Conservation (phyloP, 2,113 vertebrate species). For the Antidorcas marsupialis region DNA sequence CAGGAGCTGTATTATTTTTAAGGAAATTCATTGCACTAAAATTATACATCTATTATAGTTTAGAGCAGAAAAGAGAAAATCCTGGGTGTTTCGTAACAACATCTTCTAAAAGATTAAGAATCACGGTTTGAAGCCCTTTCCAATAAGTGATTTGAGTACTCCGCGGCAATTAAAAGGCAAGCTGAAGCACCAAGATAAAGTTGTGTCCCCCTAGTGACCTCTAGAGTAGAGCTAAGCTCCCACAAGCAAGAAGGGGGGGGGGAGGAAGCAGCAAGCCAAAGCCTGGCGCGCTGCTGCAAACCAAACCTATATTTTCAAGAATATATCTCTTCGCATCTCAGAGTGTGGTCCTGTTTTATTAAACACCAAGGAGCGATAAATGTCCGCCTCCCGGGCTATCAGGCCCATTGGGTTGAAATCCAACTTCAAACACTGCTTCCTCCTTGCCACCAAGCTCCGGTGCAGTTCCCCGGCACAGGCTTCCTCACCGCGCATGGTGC, state of each 20-base stretch:
- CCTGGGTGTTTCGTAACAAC: not conserved
- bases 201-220: constrained; percentile 64
- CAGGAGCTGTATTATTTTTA: not conserved
- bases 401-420: not conserved
- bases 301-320: not conserved
- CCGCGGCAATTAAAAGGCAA: not conserved
- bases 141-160: not conserved
- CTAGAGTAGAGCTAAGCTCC: constrained; percentile 40
- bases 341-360: not conserved
- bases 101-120: constrained; percentile 19
- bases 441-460: not conserved
- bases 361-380: not conserved
- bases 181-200: constrained; percentile 23
- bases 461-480: too few relatives aligned
- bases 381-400: not conserved
- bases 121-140: not conserved
- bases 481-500: not conserved
- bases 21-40: constrained; percentile 26
- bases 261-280: not conserved
- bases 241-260: not conserved
- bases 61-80: not conserved
- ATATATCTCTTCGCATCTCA: not conserved
- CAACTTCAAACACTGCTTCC: not conserved
- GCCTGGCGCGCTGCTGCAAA: rapidly evolving
- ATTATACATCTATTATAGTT: not conserved